A percentile compares a stretch with the other conserved stretches of the same genome.
phyloP scores from a whole-genome alignment of 2,888 invertebrate genomes.

The Caenorhabditis afra region DNA sequence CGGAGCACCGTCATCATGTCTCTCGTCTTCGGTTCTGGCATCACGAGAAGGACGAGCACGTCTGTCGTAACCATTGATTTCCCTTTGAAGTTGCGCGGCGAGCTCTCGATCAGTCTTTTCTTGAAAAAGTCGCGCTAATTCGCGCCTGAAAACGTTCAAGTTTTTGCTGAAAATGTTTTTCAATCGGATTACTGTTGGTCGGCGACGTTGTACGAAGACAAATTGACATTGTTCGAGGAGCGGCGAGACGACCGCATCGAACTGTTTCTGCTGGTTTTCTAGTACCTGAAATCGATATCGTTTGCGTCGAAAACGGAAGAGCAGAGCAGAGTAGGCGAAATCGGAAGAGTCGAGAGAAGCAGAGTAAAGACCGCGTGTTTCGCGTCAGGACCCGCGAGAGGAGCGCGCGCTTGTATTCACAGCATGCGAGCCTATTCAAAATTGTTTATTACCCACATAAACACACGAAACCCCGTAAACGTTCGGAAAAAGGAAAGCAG shows the following conservation, averaged over 20 bases:
- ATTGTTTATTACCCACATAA: neutral
- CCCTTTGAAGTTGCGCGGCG: neutral
- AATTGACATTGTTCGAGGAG: neutral
- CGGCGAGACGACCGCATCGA: neutral
- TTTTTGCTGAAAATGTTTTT: neutral
- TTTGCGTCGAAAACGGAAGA: too few relatives aligned
- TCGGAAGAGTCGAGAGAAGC: too few relatives aligned
- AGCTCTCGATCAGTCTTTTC: conserved; percentile 4
- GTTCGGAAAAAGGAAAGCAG: neutral
- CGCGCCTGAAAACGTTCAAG: neutral
- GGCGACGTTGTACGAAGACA: neutral
- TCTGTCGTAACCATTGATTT: neutral
- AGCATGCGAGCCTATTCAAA: too few relatives aligned
- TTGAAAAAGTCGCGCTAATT: neutral
- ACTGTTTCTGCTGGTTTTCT: too few relatives aligned
- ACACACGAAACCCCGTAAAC: neutral
- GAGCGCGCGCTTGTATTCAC: too few relatives aligned
- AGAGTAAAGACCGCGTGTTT: too few relatives aligned
- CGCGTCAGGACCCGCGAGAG: too few relatives aligned
- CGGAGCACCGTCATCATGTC: neutral
- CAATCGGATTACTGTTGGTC: neutral
- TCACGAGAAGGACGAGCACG: neutral
- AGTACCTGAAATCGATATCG: too few relatives aligned
- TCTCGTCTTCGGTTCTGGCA: neutral
- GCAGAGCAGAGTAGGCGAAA: too few relatives aligned